Evolutionary conservation across 1,140 invertebrate species (phyloP).

Genomic region (Caenorhabditis elegans): WBcel235 BX284605.5:15979501-15980000

Average conservation of each 20-base stretch:
- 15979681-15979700: neutral
- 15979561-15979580: neutral
- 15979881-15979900: constrained; percentile 65
- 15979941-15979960: too few relatives aligned
- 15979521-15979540: neutral
- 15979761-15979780: neutral
- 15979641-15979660: neutral
- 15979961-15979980: constrained; percentile 41
- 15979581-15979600: neutral
- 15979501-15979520: neutral
- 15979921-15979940: neutral
- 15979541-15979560: neutral
- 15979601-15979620: neutral
- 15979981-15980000: neutral
- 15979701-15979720: neutral
- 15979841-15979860: constrained; percentile 24
- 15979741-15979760: neutral
- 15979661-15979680: neutral
- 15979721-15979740: neutral
- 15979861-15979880: constrained; percentile 66
- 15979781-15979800: constrained; percentile 41
- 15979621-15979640: neutral
- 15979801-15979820: constrained; percentile 43
- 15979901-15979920: constrained; percentile 57
- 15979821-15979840: constrained; percentile 30